phyloP scores from a whole-genome alignment of 2,113 vertebrate species.

The Brachionichthys hirsutus region DNA sequence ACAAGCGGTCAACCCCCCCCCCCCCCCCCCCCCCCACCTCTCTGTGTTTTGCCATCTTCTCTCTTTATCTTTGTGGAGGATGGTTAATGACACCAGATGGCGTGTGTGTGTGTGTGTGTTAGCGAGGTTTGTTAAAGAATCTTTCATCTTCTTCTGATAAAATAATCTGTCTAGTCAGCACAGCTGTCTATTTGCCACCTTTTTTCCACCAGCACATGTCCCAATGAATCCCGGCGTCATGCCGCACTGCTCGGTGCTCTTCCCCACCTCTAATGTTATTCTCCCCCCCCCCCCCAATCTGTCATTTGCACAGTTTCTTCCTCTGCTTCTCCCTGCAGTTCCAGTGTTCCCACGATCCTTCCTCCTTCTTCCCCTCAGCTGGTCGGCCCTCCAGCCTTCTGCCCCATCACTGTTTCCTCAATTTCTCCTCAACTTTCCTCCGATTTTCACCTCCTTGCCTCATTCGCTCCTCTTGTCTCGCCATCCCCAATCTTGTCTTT shows the following conservation, averaged over 20 bases:
- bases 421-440: conserved; percentile 3
- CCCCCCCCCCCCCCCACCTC: background rate
- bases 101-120: conserved; percentile 36
- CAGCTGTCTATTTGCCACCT: conserved; percentile 55
- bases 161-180: conserved; percentile 64
- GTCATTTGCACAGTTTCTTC: background rate
- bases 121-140: conserved; percentile 55
- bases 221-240: conserved; percentile 37
- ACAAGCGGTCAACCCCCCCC: too few species aligned
- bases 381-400: conserved; percentile 20
- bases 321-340: background rate
- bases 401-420: conserved; percentile 18
- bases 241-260: conserved; percentile 26
- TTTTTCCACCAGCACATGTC: conserved; percentile 27
- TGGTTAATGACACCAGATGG: conserved; percentile 65
- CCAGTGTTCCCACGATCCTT: conserved; percentile 15
- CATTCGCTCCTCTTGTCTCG: background rate
- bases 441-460: background rate
- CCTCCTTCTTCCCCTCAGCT: conserved; percentile 15
- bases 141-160: conserved; percentile 57
- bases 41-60: conserved; percentile 11
- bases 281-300: background rate
- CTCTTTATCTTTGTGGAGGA: conserved; percentile 30
- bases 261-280: conserved; percentile 4
- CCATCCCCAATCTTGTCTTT: conserved; percentile 22